These are phyloP conservation scores for Stegostoma tigrinum DNA, from an alignment of 2,113 vertebrate species.

Conservation along the genomic window DNA sequence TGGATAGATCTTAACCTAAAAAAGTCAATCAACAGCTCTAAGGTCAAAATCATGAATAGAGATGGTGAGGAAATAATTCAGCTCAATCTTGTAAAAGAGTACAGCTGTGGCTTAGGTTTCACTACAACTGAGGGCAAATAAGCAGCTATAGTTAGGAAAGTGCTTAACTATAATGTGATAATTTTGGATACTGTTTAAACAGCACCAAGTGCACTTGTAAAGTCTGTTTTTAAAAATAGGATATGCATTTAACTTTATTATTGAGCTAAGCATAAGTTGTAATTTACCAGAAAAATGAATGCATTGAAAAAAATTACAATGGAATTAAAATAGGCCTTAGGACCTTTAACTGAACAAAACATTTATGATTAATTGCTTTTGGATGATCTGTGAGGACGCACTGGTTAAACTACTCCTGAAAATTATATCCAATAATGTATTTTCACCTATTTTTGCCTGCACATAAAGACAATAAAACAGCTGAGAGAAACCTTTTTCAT, in stretches of 20 bases:
- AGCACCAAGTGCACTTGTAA: not conserved
- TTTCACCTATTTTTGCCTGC: not conserved
- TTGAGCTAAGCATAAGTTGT: not conserved
- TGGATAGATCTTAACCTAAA: not conserved
- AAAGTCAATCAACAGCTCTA: not conserved
- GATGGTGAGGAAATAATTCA: not conserved
- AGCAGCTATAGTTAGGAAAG: not conserved
- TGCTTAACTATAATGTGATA: not conserved
- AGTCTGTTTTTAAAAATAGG: not conserved
- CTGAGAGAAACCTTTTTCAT: not conserved
- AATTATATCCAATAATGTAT: not conserved
- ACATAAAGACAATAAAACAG: not conserved
- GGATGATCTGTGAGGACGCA: not conserved
- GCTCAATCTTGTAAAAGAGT: not conserved
- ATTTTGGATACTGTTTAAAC: not conserved
- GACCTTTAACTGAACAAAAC: not conserved
- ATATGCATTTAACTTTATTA: not conserved
- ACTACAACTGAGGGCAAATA: not conserved
- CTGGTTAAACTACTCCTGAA: not conserved
- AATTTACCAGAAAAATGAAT: not conserved
- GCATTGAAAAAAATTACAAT: not conserved
- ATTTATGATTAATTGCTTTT: not conserved
- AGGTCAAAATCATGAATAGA: conserved; percentile 3
- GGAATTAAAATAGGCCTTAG: not conserved
- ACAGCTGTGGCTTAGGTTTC: not conserved